Evolutionary conservation across 2,113 vertebrate species (phyloP).

Genomic region (Emydura subglobosa): DNA sequence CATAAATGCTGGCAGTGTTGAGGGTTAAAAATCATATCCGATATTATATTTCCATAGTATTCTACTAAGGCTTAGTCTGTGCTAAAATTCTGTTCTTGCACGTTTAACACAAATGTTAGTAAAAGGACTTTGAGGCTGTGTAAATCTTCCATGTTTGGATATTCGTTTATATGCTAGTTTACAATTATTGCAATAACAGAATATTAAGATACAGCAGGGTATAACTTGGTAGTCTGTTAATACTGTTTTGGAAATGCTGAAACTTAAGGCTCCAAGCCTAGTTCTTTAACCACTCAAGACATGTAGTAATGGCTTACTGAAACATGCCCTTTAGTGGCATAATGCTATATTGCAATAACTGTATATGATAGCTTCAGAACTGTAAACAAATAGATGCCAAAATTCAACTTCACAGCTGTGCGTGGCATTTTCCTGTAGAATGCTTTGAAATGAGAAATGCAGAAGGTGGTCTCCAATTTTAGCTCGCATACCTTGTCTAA

Average conservation of each 20-base stretch:
- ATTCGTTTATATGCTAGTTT: neutral
- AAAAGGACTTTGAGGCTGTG: fast-evolving
- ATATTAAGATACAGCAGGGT: fast-evolving
- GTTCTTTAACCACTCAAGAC: fast-evolving
- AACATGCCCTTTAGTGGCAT: neutral
- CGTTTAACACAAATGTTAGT: neutral
- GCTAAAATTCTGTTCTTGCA: neutral
- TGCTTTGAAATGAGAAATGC: neutral
- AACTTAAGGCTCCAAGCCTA: neutral
- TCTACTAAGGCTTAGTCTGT: fast-evolving
- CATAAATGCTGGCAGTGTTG: neutral
- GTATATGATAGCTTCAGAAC: fast-evolving
- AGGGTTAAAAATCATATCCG: neutral
- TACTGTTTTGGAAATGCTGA: neutral
- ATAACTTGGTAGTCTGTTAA: neutral
- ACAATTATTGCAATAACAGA: fast-evolving
- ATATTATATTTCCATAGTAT: neutral
- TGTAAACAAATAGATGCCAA: neutral
- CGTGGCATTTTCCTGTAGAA: neutral
- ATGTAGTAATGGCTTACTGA: neutral
- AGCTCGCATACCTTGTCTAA: neutral
- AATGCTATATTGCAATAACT: neutral
- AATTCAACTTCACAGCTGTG: fast-evolving
- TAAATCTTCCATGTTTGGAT: neutral
- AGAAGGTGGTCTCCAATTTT: neutral